Evolutionary conservation across 2,113 vertebrate species (phyloP), one percentile per base, ranked within the genome.

Genomic region (Planiliza haematocheilus): DNA sequence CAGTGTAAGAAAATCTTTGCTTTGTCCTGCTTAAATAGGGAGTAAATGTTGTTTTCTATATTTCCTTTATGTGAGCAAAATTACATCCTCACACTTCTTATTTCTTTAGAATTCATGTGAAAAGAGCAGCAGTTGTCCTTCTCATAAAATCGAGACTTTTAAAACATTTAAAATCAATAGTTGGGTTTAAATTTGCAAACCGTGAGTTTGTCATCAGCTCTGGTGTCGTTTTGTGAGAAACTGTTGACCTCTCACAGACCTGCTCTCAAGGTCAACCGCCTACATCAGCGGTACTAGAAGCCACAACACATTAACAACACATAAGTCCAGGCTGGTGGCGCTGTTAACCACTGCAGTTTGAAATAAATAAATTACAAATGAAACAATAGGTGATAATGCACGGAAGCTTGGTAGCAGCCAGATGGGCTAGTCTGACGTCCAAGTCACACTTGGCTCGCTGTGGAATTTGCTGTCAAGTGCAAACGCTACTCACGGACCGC

Each of bases 11-110:
- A 74, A 59, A 72, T 43, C 41, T 13, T 37, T 36, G 42, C 71
- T 86, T 77, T 84, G 74, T 81, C 20, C 55, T 36, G 61, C 21
- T n/a, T 46, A 21, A 70, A 76, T 18, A 46, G 20, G 69, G 21
- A 61, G 58, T 21, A 42, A 68, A 66, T 56, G 21, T 41, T 16
- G 18, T 64, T 73, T 57, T 62, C 34, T 57, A 4, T 55, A 2
- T 1, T 17, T 41, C n/a, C 9, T 74, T 73, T 39, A 42, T 10
- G 8, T 55, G 38, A 77, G 50, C 34, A 37, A 62, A 74, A 58
- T 41, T 43, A 52, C 37, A 49, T 51, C 5, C 70, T 43, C 2
- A 65, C 2, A n/a, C 65, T 18, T 53, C 70, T 24, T 48, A 43
- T 13, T 69, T 70, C 21, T 46, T 46, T 64, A 17, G 12, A 24